Evolutionary conservation across 2,113 vertebrate genomes (phyloP).

Genomic region (Bubo blakistoni): DNA sequence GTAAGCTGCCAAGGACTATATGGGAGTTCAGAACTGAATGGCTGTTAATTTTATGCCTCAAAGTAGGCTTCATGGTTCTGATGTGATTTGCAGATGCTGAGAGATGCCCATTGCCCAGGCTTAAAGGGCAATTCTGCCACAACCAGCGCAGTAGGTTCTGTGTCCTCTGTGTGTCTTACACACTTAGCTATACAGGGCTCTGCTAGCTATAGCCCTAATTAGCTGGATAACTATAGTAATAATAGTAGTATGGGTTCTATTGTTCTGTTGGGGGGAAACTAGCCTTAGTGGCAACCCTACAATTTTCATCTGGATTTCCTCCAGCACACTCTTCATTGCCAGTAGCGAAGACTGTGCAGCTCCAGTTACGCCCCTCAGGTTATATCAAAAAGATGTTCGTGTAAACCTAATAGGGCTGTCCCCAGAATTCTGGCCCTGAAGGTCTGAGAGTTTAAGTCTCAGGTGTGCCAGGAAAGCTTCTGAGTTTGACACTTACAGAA

Average conservation of each 20-base stretch:
- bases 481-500: neutral
- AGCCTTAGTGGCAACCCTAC: neutral
- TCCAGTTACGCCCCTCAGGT: neutral
- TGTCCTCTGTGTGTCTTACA: neutral
- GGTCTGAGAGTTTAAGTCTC: neutral
- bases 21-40: neutral
- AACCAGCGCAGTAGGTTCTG: neutral
- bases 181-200: neutral
- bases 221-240: neutral
- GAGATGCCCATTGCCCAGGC: neutral
- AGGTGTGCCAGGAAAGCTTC: neutral
- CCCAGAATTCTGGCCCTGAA: neutral
- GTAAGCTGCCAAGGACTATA: neutral
- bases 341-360: neutral
- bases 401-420: neutral
- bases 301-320: neutral
- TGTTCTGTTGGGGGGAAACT: neutral
- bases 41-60: neutral
- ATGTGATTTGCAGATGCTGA: neutral
- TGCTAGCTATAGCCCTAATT: neutral
- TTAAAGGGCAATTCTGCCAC: neutral
- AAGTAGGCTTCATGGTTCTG: neutral
- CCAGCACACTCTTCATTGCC: neutral
- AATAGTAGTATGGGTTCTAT: neutral
- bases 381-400: neutral